phyloP scores from a whole-genome alignment of 2,888 invertebrate species.

The Dynastes grantii region DNA sequence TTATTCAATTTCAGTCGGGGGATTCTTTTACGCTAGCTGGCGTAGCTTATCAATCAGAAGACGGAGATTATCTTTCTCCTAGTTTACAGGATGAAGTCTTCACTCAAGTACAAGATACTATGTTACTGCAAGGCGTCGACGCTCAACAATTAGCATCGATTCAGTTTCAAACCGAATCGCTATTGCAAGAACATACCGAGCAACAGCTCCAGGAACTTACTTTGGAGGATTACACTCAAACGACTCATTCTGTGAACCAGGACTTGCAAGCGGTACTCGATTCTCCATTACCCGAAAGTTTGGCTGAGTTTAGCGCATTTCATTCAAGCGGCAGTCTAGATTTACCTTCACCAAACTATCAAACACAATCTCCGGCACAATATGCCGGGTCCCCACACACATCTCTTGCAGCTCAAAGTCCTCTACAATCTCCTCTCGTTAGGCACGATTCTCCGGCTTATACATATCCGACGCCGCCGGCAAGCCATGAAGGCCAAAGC shows the following conservation, averaged over 20 bases:
- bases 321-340: conserved; percentile 72
- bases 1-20: conserved; percentile 76
- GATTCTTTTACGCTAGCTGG: conserved; percentile 77
- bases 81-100: conserved; percentile 85
- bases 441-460: conserved; percentile 82
- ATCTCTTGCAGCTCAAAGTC: conserved; percentile 74
- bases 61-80: conserved; percentile 75
- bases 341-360: conserved; percentile 70
- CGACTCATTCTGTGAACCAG: conserved; percentile 76
- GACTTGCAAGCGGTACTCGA: conserved; percentile 85
- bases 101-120: conserved; percentile 80
- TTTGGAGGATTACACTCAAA: conserved; percentile 76
- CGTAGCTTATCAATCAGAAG: conserved; percentile 77
- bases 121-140: conserved; percentile 79
- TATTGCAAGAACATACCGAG: conserved; percentile 77
- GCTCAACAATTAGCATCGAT: conserved; percentile 74
- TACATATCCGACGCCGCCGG: conserved; percentile 90
- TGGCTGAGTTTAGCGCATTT: conserved; percentile 88
- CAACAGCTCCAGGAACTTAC: conserved; percentile 79
- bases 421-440: conserved; percentile 77
- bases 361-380: conserved; percentile 69
- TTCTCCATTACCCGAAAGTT: conserved; percentile 84
- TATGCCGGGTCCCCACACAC: conserved; percentile 68
- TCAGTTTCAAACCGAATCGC: conserved; percentile 69
- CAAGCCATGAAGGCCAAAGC: conserved; percentile 87